Percentiles rank a stretch among this genome's conserved stretches.
These are phyloP conservation scores for Netelia inedita DNA, from an alignment of 2,888 invertebrate species.

Conservation along the genomic window DNA sequence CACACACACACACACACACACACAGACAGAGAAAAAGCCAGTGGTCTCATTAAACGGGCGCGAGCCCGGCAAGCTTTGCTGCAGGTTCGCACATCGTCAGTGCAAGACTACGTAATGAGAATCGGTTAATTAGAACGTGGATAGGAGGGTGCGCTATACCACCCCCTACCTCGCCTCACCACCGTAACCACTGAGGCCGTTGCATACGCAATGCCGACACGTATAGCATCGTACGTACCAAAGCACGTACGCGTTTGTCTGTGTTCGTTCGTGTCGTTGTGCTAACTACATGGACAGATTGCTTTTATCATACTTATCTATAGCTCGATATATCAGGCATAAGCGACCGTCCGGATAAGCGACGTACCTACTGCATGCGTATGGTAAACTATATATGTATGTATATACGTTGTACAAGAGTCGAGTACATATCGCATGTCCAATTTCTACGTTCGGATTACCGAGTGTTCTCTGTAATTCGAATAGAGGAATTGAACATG, in stretches of 20 bases:
- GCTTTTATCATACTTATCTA: background rate
- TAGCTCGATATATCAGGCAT: background rate
- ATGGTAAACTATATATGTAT: background rate
- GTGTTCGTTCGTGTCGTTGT: background rate
- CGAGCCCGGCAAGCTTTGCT: constrained; percentile 69
- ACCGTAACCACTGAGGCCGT: constrained; percentile 50
- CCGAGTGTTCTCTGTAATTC: too few species aligned
- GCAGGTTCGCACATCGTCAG: constrained; percentile 63
- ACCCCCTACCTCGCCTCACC: constrained; percentile 6
- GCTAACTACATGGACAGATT: background rate
- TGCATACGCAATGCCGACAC: constrained; percentile 63
- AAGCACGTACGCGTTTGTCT: background rate
- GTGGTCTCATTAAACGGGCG: constrained; percentile 82
- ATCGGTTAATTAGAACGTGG: constrained; percentile 82
- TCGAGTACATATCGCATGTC: constrained; percentile 10
- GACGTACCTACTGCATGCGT: constrained; percentile 3
- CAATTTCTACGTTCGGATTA: constrained; percentile 12
- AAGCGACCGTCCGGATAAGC: constrained; percentile 22
- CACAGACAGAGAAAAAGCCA: constrained; percentile 66
- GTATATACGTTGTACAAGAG: background rate
- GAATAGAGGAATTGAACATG: too few species aligned
- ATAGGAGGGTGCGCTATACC: constrained; percentile 62
- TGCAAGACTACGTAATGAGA: constrained; percentile 82
- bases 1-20: constrained; percentile 45
- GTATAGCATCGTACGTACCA: constrained; percentile 31